A percentile compares a stretch with the other conserved stretches of the same genome.
These are phyloP conservation scores for Plutomurus gul DNA, from an alignment of 1,140 invertebrate species.

Conservation along the genomic window DNA sequence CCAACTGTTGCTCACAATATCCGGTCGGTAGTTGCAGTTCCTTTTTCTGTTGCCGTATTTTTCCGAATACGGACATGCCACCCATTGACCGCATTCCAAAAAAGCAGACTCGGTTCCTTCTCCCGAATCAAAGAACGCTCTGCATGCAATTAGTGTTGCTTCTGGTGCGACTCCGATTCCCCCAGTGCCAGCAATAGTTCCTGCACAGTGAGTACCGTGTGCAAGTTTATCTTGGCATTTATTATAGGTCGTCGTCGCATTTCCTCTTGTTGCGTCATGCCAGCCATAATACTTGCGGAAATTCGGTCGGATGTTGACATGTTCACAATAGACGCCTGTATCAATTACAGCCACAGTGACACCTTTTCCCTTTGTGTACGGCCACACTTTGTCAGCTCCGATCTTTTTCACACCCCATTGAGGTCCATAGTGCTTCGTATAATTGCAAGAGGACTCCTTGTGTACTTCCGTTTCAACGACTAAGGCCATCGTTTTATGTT, in stretches of 20 bases:
- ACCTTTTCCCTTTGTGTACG: background rate
- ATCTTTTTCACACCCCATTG: no score
- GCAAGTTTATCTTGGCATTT: no score
- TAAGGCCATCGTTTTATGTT: no score
- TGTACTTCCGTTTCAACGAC: no score
- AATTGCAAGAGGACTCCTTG: background rate
- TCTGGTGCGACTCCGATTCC: no score
- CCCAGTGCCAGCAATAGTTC: no score
- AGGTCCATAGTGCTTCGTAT: background rate
- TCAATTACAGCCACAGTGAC: background rate
- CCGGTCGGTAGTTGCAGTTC: background rate
- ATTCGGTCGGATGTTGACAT: background rate
- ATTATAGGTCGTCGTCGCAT: no score
- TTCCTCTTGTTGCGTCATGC: no score
- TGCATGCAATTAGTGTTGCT: slow-evolving; percentile 7
- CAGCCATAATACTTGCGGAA: background rate
- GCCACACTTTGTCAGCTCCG: no score
- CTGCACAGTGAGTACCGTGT: no score
- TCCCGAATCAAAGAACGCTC: background rate
- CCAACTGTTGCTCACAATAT: slow-evolving; percentile 41
- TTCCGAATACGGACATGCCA: background rate
- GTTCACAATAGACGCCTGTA: background rate
- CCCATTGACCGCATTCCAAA: background rate
- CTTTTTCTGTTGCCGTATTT: background rate
- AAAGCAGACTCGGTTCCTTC: background rate